A percentile compares a stretch with the other conserved stretches of the same genome.
Evolutionary conservation across 2,888 invertebrate genomes (phyloP).

Genomic region (Stegana nigrithorax): DNA sequence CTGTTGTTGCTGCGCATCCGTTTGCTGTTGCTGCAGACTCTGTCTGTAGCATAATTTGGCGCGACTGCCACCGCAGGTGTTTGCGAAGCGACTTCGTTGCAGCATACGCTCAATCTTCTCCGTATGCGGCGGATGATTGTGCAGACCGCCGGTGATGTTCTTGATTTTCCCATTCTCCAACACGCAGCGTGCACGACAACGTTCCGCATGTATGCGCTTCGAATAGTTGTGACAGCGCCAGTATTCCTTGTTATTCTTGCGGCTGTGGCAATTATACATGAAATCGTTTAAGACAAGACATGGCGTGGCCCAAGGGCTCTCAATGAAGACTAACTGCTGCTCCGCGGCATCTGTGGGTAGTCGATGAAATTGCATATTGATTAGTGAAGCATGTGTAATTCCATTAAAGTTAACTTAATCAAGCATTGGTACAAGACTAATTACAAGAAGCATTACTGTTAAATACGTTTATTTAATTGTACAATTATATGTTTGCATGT

Average conservation of each 20-base stretch:
- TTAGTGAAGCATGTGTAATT: no score
- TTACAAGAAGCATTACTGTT: no score
- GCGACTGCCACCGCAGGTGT: constrained; percentile 29
- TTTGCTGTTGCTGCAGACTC: constrained; percentile 34
- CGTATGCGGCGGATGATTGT: constrained; percentile 68
- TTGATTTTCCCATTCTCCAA: constrained; percentile 65
- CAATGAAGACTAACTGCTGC: constrained; percentile 63
- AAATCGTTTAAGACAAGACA: constrained; percentile 66
- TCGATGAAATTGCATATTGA: no score
- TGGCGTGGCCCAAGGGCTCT: constrained; percentile 69
- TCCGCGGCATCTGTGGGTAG: constrained; percentile 32
- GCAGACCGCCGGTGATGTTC: constrained; percentile 64
- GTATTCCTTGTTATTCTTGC: constrained; percentile 67
- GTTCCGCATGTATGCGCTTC: constrained; percentile 62
- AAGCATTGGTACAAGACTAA: no score
- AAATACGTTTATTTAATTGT: no score
- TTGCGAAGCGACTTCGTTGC: constrained; percentile 59
- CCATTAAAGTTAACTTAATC: no score
- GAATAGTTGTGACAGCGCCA: constrained; percentile 70
- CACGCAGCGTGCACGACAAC: constrained; percentile 68
- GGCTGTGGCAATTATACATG: constrained; percentile 68
- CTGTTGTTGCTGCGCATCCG: constrained; percentile 22
- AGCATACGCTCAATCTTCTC: constrained; percentile 67
- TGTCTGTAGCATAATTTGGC: constrained; percentile 35
- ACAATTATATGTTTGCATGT: no score